These are phyloP conservation scores for Lepidurus packardi DNA, from an alignment of 1,140 invertebrate genomes.

Conservation along the genomic window DNA sequence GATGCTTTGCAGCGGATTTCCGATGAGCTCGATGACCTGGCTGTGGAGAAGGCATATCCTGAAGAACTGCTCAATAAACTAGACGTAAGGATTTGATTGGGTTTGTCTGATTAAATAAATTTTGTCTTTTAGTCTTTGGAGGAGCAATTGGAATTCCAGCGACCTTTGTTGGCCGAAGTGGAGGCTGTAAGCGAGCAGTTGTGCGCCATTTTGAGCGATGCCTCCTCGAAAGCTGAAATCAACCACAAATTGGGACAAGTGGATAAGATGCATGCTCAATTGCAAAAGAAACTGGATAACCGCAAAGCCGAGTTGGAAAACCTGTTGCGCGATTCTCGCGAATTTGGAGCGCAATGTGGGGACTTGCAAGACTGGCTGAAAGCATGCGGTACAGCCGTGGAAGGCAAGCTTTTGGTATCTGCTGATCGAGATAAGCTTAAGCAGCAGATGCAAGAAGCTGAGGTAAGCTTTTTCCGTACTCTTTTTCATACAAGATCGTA, in stretches of 20 bases:
- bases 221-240: slow-evolving; percentile 81
- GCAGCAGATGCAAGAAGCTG: slow-evolving; percentile 79
- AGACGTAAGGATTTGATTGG: slow-evolving; percentile 39
- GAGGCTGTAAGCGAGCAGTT: slow-evolving; percentile 79
- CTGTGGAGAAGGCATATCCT: slow-evolving; percentile 63
- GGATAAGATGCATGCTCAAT: slow-evolving; percentile 72
- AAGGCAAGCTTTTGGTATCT: slow-evolving; percentile 72
- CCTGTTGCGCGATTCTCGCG: slow-evolving; percentile 69
- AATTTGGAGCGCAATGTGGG: slow-evolving; percentile 78
- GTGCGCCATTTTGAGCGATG: slow-evolving; percentile 81
- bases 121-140: slow-evolving; percentile 52
- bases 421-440: slow-evolving; percentile 75
- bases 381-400: slow-evolving; percentile 60
- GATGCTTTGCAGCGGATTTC: slow-evolving; percentile 76
- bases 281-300: slow-evolving; percentile 82
- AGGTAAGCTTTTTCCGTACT: slow-evolving; percentile 47
- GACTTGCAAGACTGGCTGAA: slow-evolving; percentile 82
- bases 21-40: slow-evolving; percentile 76
- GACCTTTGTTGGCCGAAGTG: slow-evolving; percentile 76
- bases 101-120: not conserved
- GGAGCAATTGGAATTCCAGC: slow-evolving; percentile 76
- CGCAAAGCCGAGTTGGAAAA: slow-evolving; percentile 85
- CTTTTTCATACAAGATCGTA: not conserved
- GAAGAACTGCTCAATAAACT: slow-evolving; percentile 81
- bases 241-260: slow-evolving; percentile 76